Percentiles rank a stretch among this genome's conserved stretches.
phyloP scores from a whole-genome alignment of 2,888 invertebrate genomes.

The Eristalis pertinax region DNA sequence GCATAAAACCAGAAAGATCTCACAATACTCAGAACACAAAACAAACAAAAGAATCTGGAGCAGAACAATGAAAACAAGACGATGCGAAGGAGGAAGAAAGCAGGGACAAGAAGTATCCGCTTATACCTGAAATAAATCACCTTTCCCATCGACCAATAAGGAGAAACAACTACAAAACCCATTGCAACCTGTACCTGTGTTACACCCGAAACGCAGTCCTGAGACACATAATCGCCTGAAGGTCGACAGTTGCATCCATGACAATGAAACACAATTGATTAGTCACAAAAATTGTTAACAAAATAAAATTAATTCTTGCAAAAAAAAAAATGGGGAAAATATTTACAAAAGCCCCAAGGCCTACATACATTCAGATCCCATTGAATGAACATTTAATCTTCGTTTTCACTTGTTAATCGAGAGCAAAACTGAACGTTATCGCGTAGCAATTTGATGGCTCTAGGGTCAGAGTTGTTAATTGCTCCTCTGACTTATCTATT shows the following conservation, averaged over 20 bases:
- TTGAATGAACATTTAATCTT: neutral
- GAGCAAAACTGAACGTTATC: neutral
- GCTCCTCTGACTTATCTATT: neutral
- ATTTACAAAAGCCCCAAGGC: neutral
- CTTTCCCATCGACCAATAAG: neutral
- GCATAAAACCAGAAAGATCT: neutral
- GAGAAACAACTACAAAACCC: neutral
- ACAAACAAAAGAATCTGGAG: neutral
- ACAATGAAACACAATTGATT: neutral
- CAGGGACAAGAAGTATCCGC: neutral
- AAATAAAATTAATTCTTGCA: neutral
- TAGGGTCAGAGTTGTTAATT: neutral
- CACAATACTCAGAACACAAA: neutral
- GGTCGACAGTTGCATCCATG: neutral
- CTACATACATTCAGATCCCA: neutral
- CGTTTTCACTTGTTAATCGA: neutral
- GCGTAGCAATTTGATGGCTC: neutral
- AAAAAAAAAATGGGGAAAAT: neutral
- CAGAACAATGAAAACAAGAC: neutral
- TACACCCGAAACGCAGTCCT: neutral
- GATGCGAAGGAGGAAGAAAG: neutral
- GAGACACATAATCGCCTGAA: neutral
- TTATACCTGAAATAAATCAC: neutral
- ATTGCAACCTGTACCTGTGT: neutral
- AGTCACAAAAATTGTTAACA: neutral